Percentiles rank a stretch among this genome's conserved stretches.
phyloP scores from a whole-genome alignment of 2,113 vertebrate genomes.

The Bufo gargarizans region DNA sequence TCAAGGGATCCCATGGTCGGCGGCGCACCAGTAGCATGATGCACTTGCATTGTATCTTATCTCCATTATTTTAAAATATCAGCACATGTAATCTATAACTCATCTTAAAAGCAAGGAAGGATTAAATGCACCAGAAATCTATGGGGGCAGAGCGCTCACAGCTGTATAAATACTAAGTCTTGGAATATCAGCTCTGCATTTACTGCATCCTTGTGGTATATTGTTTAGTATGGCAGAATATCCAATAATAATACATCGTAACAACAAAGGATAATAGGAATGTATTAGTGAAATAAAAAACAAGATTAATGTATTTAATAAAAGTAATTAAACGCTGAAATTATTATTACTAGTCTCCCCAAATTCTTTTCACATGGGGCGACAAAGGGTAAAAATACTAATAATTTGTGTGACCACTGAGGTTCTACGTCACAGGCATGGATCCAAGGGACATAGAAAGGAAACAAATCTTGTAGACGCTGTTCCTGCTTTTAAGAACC shows the following conservation, averaged over 20 bases:
- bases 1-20: too few relatives aligned
- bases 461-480: slow-evolving; percentile 68
- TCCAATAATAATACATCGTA: background rate
- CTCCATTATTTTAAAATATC: background rate
- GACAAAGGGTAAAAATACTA: slow-evolving; percentile 19
- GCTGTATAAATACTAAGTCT: background rate
- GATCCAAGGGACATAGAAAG: slow-evolving; percentile 66
- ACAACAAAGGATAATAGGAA: too few relatives aligned
- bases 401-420: slow-evolving; percentile 44
- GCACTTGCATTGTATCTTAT: too few relatives aligned
- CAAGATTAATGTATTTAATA: too few relatives aligned
- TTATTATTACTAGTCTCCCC: too few relatives aligned
- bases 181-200: background rate
- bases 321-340: too few relatives aligned
- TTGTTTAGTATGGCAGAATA: background rate
- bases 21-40: too few relatives aligned
- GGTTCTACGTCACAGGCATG: slow-evolving; percentile 38
- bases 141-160: background rate
- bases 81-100: background rate
- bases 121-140: background rate
- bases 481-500: slow-evolving; percentile 72
- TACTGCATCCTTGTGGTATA: background rate
- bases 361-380: too few relatives aligned
- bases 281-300: too few relatives aligned
- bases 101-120: background rate